These are phyloP conservation scores for Sminthopsis crassicaudata DNA, from an alignment of 2,113 vertebrate species.

Conservation along the genomic window DNA sequence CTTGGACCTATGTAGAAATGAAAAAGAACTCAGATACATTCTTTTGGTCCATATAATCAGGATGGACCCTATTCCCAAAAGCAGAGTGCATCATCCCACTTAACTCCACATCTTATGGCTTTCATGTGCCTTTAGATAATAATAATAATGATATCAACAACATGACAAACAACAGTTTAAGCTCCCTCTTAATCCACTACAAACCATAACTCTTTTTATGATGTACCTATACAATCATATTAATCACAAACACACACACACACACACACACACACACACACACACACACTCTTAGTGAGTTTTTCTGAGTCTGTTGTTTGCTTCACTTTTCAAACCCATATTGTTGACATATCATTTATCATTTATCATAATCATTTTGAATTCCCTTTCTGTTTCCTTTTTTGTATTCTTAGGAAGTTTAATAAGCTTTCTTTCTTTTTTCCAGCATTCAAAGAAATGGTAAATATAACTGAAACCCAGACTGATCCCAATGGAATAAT, in stretches of 20 bases:
- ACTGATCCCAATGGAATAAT: slow-evolving; percentile 48
- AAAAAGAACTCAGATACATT: not conserved
- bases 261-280: not conserved
- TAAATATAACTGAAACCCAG: slow-evolving; percentile 62
- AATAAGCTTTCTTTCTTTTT: slow-evolving; percentile 54
- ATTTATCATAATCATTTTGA: slow-evolving; percentile 68
- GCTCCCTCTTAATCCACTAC: slow-evolving; percentile 29
- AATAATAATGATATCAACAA: not conserved
- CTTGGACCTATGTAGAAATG: not conserved
- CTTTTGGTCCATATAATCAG: not conserved
- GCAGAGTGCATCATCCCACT: not conserved
- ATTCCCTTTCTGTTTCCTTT: slow-evolving; percentile 64
- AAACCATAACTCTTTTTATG: slow-evolving; percentile 20
- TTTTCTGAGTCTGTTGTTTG: slow-evolving; percentile 56
- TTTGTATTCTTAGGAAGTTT: slow-evolving; percentile 61
- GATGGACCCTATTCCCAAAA: not conserved
- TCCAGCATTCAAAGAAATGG: slow-evolving; percentile 63
- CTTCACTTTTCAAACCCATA: slow-evolving; percentile 60
- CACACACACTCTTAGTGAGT: slow-evolving; percentile 8
- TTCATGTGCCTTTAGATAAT: not conserved
- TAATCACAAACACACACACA: not conserved
- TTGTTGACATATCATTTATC: slow-evolving; percentile 69
- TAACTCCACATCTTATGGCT: not conserved
- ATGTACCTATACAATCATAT: slow-evolving; percentile 22
- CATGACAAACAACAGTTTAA: not conserved